phyloP scores from a whole-genome alignment of 2,888 invertebrate species.

The Orgyia antiqua region DNA sequence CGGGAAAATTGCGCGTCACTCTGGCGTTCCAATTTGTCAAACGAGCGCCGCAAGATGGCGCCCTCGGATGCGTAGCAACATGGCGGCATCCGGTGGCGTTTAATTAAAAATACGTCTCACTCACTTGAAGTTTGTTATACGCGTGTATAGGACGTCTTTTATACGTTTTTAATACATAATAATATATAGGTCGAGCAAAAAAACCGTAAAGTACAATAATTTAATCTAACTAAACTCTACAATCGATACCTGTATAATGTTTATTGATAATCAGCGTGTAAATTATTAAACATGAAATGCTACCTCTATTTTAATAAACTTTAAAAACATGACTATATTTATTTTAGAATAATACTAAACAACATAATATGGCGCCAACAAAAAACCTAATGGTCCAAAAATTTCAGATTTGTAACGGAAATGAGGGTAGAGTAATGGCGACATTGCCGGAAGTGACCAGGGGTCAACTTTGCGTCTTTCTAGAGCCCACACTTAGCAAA shows the following conservation, averaged over 20 bases:
- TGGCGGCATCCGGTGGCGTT: slow-evolving; percentile 67
- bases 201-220: too few relatives aligned
- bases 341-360: too few relatives aligned
- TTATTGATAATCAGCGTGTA: too few relatives aligned
- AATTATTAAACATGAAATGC: too few relatives aligned
- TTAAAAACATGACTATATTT: too few relatives aligned
- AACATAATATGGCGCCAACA: slow-evolving; percentile 2
- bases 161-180: slow-evolving; percentile 26
- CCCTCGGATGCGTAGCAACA: slow-evolving; percentile 56
- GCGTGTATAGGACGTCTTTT: slow-evolving; percentile 39
- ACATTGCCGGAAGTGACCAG: slow-evolving; percentile 44
- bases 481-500: slow-evolving; percentile 38
- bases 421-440: slow-evolving; percentile 51
- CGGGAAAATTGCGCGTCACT: slow-evolving; percentile 78
- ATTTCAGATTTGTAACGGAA: slow-evolving; percentile 41
- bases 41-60: slow-evolving; percentile 73
- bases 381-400: slow-evolving; percentile 34
- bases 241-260: too few relatives aligned
- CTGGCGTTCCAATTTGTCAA: slow-evolving; percentile 77
- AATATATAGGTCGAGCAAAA: slow-evolving; percentile 26
- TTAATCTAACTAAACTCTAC: too few relatives aligned
- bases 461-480: slow-evolving; percentile 40
- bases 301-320: too few relatives aligned
- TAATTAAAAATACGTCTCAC: slow-evolving; percentile 75
- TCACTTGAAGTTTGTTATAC: slow-evolving; percentile 57